phyloP scores from a whole-genome alignment of 2,113 vertebrate genomes.

The Scalopus aquaticus region DNA sequence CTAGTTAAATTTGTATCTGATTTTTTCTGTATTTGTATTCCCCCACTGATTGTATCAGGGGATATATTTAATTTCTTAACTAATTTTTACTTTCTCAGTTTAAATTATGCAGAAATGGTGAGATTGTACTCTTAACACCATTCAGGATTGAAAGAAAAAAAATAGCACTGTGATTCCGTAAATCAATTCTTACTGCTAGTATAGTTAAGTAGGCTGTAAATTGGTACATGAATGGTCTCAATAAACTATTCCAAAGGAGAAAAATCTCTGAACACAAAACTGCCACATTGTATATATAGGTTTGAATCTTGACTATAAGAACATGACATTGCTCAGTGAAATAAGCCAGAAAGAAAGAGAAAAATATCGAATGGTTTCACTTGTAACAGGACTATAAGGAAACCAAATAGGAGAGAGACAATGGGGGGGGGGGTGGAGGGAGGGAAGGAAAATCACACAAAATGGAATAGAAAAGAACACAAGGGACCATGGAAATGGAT shows the following conservation, averaged over 20 bases:
- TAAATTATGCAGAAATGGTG: not conserved
- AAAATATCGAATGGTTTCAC: too few species aligned
- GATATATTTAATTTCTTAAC: not conserved
- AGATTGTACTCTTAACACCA: not conserved
- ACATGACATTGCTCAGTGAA: too few species aligned
- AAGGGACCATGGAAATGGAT: too few species aligned
- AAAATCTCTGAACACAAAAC: not conserved
- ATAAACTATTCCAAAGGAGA: not conserved
- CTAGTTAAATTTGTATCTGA: not conserved
- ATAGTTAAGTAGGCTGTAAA: not conserved
- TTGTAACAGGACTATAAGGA: too few species aligned
- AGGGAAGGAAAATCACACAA: too few species aligned
- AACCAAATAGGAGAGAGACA: too few species aligned
- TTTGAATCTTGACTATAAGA: not conserved
- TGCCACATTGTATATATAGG: not conserved
- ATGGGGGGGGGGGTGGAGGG: too few species aligned
- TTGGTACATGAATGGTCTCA: not conserved
- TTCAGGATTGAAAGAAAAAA: not conserved
- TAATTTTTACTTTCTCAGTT: not conserved
- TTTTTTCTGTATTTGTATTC: not conserved
- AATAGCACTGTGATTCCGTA: not conserved
- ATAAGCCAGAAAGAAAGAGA: too few species aligned
- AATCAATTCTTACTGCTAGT: not conserved
- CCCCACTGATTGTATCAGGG: not conserved
- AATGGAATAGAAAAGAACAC: too few species aligned